Evolutionary conservation across 2,113 vertebrate species (phyloP).

Genomic region (Bujurquina vittata): DNA sequence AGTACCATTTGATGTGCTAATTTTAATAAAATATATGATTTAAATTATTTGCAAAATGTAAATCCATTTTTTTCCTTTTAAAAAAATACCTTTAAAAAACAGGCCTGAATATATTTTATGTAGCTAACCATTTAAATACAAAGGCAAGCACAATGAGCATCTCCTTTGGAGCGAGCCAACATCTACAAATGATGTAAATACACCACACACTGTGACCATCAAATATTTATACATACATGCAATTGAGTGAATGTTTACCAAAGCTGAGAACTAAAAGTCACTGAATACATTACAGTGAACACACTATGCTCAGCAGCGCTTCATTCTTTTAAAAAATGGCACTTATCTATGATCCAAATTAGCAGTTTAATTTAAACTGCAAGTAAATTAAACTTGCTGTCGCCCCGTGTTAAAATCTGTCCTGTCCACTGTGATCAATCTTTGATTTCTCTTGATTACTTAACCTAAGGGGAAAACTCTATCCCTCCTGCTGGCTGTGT

Average conservation of each 20-base stretch:
- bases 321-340: neutral
- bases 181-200: neutral
- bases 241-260: neutral
- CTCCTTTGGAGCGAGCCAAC: neutral
- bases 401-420: neutral
- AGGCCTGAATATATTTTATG: no score
- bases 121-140: no score
- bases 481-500: conserved; percentile 6
- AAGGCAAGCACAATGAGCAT: no score
- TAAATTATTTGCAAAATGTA: no score
- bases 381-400: neutral
- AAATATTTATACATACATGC: neutral
- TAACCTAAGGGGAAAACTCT: neutral
- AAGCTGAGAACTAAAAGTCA: neutral
- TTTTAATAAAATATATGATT: no score
- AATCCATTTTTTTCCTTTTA: no score
- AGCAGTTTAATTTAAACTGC: neutral
- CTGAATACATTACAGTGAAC: neutral
- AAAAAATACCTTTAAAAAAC: no score
- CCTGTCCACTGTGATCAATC: neutral
- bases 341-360: neutral
- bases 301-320: neutral
- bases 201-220: neutral
- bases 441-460: conserved; percentile 1
- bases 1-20: no score